These are phyloP conservation scores for Orthosia gothica DNA, from an alignment of 2,888 invertebrate genomes.

Conservation along the genomic window DNA sequence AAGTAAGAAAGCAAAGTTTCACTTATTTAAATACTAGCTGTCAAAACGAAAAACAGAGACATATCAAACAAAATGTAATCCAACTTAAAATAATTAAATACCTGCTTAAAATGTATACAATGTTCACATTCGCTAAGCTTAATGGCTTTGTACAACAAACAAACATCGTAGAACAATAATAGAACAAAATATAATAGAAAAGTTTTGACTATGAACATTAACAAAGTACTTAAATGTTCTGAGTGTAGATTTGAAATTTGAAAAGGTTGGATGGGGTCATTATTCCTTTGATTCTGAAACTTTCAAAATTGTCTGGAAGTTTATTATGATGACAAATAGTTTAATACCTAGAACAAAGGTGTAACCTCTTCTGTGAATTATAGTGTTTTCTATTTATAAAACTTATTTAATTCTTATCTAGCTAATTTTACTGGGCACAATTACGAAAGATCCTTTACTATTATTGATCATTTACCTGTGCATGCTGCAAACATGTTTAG, in stretches of 20 bases:
- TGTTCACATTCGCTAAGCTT: constrained; percentile 53
- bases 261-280: constrained; percentile 38
- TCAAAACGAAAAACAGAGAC: background rate
- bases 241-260: constrained; percentile 49
- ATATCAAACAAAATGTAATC: constrained; percentile 24
- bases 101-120: constrained; percentile 48
- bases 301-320: constrained; percentile 24
- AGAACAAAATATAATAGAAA: constrained; percentile 58
- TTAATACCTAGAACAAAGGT: background rate
- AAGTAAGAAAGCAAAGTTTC: background rate
- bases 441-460: no score
- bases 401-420: no score
- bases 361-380: background rate
- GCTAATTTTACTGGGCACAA: no score
- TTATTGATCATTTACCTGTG: no score
- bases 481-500: no score
- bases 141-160: constrained; percentile 55
- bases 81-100: constrained; percentile 45
- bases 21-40: constrained; percentile 7
- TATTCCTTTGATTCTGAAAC: constrained; percentile 30
- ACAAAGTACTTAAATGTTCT: constrained; percentile 56
- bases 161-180: constrained; percentile 58
- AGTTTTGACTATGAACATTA: constrained; percentile 60
- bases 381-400: background rate
- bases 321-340: constrained; percentile 16